Base-by-base conservation (phyloP, 2,797 vertebrate species). In the Gymnothorax javanicus region DNA sequence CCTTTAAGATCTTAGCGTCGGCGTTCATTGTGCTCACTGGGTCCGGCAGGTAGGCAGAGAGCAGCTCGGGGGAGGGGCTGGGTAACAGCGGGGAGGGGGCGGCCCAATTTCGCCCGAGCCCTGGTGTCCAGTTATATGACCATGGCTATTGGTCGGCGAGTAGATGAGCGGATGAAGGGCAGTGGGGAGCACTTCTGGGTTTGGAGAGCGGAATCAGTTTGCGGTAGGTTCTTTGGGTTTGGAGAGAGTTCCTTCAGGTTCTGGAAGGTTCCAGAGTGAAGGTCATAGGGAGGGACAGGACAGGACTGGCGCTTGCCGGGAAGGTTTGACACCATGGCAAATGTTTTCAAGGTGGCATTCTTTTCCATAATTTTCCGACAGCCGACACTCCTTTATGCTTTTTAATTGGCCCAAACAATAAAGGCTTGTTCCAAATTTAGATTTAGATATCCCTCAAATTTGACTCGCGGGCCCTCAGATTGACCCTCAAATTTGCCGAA, bases 1-100 rank as follows among this genome's bases (percentile, higher is more conserved):
- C 99, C 93, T 98, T 98, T 98, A 99, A 99, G 95, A 97, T 97
- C 94, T 96, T 99, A 94, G 97, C 98, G 87, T 93, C 97, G 89
- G 97, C 97, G 88, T 94, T 99, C 94, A 95, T 99, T 98, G 98
- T 99, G 95, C 97, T 99, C 95, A 99, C 98, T 25, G 97, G 98
- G 93, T 98, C 98, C 7, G 99, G 98, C 97, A 99, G 99, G 99
- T 99, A 99, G 96, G 99, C 92, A 88, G 93, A 62, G 27, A 64
- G 20, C n/a, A 20, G 20, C 27, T 8, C 5, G 15, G 1, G 56
- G 27, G 83, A 13, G 54, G 69, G 15, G n/a, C n/a, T n/a, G n/a
- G 23, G 71, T 62, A 13, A 5, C 56, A 20, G n/a, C 1, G 33
- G 60, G 85, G 56, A 9, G 57, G 60, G 86, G 84, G 81, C 77